phyloP scores from a whole-genome alignment of 2,888 invertebrate genomes.

The Malthinus flaveolus region DNA sequence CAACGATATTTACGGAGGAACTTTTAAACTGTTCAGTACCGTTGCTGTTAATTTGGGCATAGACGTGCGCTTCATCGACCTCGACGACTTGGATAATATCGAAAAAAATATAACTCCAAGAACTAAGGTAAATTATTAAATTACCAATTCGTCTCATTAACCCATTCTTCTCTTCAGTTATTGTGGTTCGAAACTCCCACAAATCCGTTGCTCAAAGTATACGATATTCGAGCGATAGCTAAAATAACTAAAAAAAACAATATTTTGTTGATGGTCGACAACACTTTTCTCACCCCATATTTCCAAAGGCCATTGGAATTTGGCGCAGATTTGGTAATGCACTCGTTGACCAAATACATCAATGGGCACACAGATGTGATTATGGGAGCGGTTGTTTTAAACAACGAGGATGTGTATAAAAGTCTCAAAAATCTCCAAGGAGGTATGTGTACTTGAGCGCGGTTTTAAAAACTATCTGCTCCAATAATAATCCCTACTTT shows the following conservation, averaged over 20 bases:
- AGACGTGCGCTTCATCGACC: constrained; percentile 71
- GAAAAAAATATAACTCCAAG: constrained; percentile 70
- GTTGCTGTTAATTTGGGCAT: constrained; percentile 63
- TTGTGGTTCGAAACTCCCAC: constrained; percentile 93
- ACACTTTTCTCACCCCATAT: constrained; percentile 37
- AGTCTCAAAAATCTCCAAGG: constrained; percentile 62
- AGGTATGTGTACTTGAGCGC: constrained; percentile 40
- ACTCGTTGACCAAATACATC: constrained; percentile 41
- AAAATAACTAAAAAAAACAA: constrained; percentile 59
- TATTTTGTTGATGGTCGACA: constrained; percentile 33
- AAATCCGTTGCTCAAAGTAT: constrained; percentile 82
- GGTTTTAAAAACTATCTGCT: neutral
- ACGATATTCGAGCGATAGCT: constrained; percentile 73
- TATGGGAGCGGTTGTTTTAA: constrained; percentile 36
- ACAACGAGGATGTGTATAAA: constrained; percentile 49
- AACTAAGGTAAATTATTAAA: constrained; percentile 70
- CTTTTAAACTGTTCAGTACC: constrained; percentile 66
- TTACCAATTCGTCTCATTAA: neutral
- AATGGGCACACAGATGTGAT: constrained; percentile 42
- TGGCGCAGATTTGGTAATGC: constrained; percentile 40
- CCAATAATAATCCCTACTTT: neutral
- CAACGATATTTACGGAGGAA: constrained; percentile 92
- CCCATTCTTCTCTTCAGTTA: constrained; percentile 61
- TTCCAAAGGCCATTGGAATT: constrained; percentile 40
- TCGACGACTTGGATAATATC: constrained; percentile 65